These are phyloP conservation scores for Hirtodrosophila alboralis DNA, from an alignment of 2,888 invertebrate genomes.

Conservation along the genomic window DNA sequence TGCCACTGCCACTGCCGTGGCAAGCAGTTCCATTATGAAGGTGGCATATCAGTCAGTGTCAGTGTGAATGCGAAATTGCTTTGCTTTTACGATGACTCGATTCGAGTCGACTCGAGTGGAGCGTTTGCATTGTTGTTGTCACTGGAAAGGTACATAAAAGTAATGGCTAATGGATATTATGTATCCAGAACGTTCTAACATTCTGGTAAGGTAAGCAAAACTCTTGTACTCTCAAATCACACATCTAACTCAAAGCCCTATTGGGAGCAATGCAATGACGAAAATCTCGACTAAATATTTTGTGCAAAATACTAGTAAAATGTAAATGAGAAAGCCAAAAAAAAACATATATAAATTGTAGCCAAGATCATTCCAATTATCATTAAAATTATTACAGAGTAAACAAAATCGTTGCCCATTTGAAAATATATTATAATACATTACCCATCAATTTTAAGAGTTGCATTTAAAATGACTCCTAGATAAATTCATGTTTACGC, in stretches of 20 bases:
- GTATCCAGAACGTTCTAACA: slow-evolving; percentile 30
- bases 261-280: slow-evolving; percentile 32
- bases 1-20: slow-evolving; percentile 2
- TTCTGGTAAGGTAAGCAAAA: slow-evolving; percentile 37
- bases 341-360: slow-evolving; percentile 1
- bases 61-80: slow-evolving; percentile 75
- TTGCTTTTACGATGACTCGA: slow-evolving; percentile 67
- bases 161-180: slow-evolving; percentile 72
- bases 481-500: too few relatives aligned
- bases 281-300: slow-evolving; percentile 31
- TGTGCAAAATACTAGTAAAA: slow-evolving; percentile 31
- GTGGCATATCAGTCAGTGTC: slow-evolving; percentile 76
- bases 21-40: slow-evolving; percentile 33
- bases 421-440: too few relatives aligned
- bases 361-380: not conserved
- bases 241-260: slow-evolving; percentile 32
- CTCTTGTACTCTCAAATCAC: not conserved
- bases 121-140: slow-evolving; percentile 34
- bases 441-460: too few relatives aligned
- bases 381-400: too few relatives aligned
- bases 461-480: too few relatives aligned
- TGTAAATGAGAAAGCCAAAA: slow-evolving; percentile 5
- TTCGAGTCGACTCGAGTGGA: too few relatives aligned
- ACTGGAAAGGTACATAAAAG: slow-evolving; percentile 66
- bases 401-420: too few relatives aligned